Conservation (phyloP, 2,888 invertebrate genomes). For the Philonicus albiceps region DNA sequence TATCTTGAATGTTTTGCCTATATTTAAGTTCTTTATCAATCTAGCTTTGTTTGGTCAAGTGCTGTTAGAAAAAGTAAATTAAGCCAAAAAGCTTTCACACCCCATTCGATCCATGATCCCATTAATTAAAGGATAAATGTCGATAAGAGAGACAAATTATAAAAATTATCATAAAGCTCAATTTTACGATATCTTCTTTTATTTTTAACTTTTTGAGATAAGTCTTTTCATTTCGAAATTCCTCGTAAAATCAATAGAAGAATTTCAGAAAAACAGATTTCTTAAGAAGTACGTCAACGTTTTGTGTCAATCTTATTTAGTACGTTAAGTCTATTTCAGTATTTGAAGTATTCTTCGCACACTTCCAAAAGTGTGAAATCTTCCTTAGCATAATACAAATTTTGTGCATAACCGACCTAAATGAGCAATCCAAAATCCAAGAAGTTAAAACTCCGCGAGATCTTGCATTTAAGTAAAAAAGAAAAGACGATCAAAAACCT, state of each 20-base stretch:
- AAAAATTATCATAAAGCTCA: not conserved
- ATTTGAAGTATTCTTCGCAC: not conserved
- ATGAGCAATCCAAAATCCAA: not conserved
- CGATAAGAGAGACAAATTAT: not conserved
- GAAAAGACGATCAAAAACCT: not conserved
- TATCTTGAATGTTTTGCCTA: too few relatives aligned
- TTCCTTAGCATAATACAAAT: not conserved
- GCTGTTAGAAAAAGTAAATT: too few relatives aligned
- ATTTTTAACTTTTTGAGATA: not conserved
- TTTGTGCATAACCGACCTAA: not conserved
- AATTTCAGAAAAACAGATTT: not conserved
- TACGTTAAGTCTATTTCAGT: not conserved
- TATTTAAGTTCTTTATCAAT: too few relatives aligned
- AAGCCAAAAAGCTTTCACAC: too few relatives aligned
- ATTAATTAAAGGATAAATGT: not conserved
- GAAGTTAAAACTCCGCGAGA: not conserved
- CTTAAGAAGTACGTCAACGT: not conserved
- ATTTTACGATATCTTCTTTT: not conserved
- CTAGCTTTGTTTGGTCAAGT: too few relatives aligned
- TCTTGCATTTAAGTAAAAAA: not conserved
- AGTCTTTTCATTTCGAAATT: not conserved
- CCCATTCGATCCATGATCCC: not conserved
- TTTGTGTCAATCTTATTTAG: not conserved
- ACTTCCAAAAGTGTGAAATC: not conserved
- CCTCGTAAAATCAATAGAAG: not conserved